phyloP scores from a whole-genome alignment of 1,140 invertebrate genomes.

The Drosophila ficusphila region DNA sequence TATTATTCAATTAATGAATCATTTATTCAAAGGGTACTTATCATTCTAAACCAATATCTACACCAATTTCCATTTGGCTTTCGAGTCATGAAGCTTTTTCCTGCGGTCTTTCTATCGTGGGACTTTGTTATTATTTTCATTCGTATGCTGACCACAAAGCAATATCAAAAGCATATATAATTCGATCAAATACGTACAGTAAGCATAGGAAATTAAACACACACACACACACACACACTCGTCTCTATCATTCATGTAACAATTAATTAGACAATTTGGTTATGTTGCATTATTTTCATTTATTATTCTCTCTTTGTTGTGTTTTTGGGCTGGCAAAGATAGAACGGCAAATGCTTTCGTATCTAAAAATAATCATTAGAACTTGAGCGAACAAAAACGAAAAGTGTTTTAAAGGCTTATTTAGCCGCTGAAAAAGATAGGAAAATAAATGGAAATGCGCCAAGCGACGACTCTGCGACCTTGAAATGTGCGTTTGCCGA shows the following conservation, averaged over 20 bases:
- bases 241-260: slow-evolving; percentile 43
- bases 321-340: slow-evolving; percentile 20
- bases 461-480: slow-evolving; percentile 50
- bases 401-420: slow-evolving; percentile 50
- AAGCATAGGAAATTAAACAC: slow-evolving; percentile 3
- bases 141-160: slow-evolving; percentile 23
- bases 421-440: slow-evolving; percentile 22
- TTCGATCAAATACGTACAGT: slow-evolving; percentile 19
- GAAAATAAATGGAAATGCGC: slow-evolving; percentile 50
- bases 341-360: slow-evolving; percentile 26
- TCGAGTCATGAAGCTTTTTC: slow-evolving; percentile 40
- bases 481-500: slow-evolving; percentile 52
- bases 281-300: slow-evolving; percentile 35
- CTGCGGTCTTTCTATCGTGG: slow-evolving; percentile 13
- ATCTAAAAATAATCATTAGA: slow-evolving; percentile 76
- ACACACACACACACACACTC: not conserved
- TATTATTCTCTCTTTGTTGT: slow-evolving; percentile 18
- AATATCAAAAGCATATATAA: slow-evolving; percentile 21
- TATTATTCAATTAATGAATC: not conserved
- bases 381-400: slow-evolving; percentile 71
- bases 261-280: slow-evolving; percentile 56
- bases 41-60: not conserved
- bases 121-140: slow-evolving; percentile 11
- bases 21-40: not conserved
- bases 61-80: slow-evolving; percentile 18